Base-by-base conservation (phyloP, 2,888 invertebrate species). In the Chalcosyrphus nemorum region DNA sequence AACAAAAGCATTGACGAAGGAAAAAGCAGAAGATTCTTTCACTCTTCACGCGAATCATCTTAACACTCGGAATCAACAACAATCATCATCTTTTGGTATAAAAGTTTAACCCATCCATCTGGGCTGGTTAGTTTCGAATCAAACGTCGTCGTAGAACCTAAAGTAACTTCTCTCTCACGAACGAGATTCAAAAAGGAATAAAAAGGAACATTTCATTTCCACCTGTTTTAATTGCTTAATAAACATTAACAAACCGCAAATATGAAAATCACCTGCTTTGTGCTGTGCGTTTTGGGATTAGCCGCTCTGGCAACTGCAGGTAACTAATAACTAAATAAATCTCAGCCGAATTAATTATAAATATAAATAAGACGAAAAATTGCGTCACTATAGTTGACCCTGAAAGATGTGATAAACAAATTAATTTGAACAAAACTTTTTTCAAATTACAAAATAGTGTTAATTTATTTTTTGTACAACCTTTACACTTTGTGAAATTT, bases 241-340 rank as follows among this genome's bases (percentile, higher is more conserved):
- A 71, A 38, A 54, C 38, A 3, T 32, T 21, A n/a, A 70, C 13
- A 2, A 35, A 24, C 35, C 21, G 32, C 47, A 72, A 82, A 32
- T n/a, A 84, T 84, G 84, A 84, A 75, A 65, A 59, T 84, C 84
- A 75, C 80, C 57, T 84, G 84, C 63, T 52, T 80, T 17, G 75
- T 54, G 27, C 38, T 84, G n/a, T 54, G 57, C 35, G 27, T 75
- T 52, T 21, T 84, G 50, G 84, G 84, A 68, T 75, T 84, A 80
- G 80, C 72, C 24, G 84, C 70, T 65, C 29, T 84, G 32, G 84
- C 54, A 47, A 21, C 32, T 17, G 80, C 84, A 84, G 84, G 84
- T 84, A 82, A 84, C 41, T 50, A 45, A 27, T 32, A 24, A 6
- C n/a, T n/a, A 24, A 4, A 24, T 4, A n/a, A 61, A 19, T 9